Evolutionary conservation across 1,140 invertebrate genomes (phyloP), one percentile per base, ranked within the genome.

Genomic region (Galendromus occidentalis): DNA sequence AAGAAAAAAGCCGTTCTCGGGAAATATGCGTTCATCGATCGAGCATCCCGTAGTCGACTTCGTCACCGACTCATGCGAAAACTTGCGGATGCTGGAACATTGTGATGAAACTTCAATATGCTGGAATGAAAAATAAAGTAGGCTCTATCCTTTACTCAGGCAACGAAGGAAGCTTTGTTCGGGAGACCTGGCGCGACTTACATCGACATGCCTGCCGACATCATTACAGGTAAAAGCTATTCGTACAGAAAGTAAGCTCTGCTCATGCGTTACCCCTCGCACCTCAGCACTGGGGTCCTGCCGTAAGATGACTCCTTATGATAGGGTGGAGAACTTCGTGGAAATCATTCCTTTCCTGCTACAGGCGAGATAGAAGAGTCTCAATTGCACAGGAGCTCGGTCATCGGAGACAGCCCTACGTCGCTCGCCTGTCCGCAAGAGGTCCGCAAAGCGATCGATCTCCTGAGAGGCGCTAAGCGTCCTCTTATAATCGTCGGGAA

Each of bases 401-500:
- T 59, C 25, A 33, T 59, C 14, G 51, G 51, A 22, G 73, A 79
- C 14, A 80, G 86, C 28, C 87, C 88, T 18, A 59, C 81, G 2
- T 75, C 80, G n/a, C 81, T 80, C 70, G 87, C 91, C 1, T 79
- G 85, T 59, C 78, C 80, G 1, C 74, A 74, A 29, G 73, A 82
- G 64, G 80, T 96, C 4, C 75, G 82, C 17, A 73, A 81, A 65
- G 87, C 90, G 0, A 81, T 83, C 4, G 76, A 83, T 44, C 59
- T 90, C 20, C 71, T 97, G 9, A 76, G 77, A 0, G 75, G 75
- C 63, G 86, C 92, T 0, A 79, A 86, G 75, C 81, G 82, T 25
- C 92, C 93, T 1, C 76, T 97, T 18, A 79, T 97, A 4, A 87
- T 97, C 55, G 77, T 95, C n/a, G 92, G 92, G 44, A 95, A 96